phyloP scores from a whole-genome alignment of 92 coral and sea anemone species.

The Phenganax subtilis region DNA sequence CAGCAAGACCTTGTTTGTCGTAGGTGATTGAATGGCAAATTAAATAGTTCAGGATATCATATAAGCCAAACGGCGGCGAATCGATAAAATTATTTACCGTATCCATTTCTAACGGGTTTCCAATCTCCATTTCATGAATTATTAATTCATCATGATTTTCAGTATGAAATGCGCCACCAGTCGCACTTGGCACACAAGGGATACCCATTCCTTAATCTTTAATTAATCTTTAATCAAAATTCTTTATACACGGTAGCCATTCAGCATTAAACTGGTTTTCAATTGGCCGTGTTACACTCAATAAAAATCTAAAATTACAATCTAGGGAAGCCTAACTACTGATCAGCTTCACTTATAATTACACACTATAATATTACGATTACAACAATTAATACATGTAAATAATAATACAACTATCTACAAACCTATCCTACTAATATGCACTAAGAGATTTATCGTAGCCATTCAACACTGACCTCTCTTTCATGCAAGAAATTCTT shows the following conservation, averaged over 20 bases:
- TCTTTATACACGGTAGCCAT: too few species aligned
- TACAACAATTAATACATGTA: too few species aligned
- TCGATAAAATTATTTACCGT: too few species aligned
- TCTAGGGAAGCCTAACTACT: too few species aligned
- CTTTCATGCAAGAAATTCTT: background rate
- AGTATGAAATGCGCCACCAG: background rate
- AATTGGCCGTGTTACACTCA: too few species aligned
- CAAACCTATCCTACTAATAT: too few species aligned
- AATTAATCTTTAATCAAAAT: too few species aligned
- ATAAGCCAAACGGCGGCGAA: slow-evolving; percentile 3
- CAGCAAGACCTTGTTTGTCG: background rate
- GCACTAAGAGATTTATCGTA: too few species aligned
- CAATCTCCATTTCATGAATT: background rate
- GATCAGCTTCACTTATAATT: too few species aligned
- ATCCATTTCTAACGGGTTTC: background rate
- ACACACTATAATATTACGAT: background rate
- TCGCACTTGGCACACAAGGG: background rate
- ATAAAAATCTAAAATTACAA: background rate
- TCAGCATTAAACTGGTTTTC: too few species aligned
- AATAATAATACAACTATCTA: too few species aligned
- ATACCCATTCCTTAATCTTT: background rate
- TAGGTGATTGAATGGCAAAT: background rate
- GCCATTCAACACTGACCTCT: background rate
- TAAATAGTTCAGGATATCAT: background rate
- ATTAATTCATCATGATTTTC: background rate